These are phyloP conservation scores for Acropora tenuis DNA, from an alignment of 64 coral and sea anemone genomes.

Conservation along the genomic window DNA sequence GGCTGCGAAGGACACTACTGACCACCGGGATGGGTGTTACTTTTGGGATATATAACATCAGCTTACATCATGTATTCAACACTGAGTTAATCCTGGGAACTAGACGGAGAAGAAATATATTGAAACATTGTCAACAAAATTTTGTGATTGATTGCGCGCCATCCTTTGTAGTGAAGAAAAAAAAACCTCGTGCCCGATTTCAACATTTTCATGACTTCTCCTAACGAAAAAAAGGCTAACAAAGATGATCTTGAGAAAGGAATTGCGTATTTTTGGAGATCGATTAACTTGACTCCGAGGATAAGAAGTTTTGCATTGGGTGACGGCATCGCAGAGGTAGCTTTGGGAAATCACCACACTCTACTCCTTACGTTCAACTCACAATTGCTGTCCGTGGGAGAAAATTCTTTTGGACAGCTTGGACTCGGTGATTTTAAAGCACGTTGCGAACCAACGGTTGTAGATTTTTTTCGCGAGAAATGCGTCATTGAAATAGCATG, in stretches of 20 bases:
- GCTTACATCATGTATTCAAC: background rate
- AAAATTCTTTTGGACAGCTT: constrained; percentile 74
- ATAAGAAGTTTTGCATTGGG: constrained; percentile 38
- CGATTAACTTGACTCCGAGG: constrained; percentile 57
- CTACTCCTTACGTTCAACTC: constrained; percentile 61
- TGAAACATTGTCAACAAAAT: background rate
- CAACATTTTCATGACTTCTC: background rate
- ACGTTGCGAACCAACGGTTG: constrained; percentile 45
- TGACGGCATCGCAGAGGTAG: constrained; percentile 68
- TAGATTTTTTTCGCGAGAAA: constrained; percentile 74
- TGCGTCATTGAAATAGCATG: constrained; percentile 74
- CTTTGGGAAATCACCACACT: constrained; percentile 64
- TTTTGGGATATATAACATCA: background rate
- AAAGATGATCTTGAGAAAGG: constrained; percentile 52
- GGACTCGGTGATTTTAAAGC: constrained; percentile 75
- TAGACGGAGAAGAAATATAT: background rate
- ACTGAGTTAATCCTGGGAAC: background rate
- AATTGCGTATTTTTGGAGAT: constrained; percentile 78
- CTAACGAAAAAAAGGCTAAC: background rate
- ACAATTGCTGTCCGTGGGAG: constrained; percentile 51
- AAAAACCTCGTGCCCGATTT: background rate
- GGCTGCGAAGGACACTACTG: too few species aligned
- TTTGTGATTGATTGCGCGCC: background rate
- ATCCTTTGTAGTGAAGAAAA: background rate
- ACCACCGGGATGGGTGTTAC: too few species aligned